Conservation (phyloP, 2,113 vertebrate species). For the Capra hircus region DNA sequence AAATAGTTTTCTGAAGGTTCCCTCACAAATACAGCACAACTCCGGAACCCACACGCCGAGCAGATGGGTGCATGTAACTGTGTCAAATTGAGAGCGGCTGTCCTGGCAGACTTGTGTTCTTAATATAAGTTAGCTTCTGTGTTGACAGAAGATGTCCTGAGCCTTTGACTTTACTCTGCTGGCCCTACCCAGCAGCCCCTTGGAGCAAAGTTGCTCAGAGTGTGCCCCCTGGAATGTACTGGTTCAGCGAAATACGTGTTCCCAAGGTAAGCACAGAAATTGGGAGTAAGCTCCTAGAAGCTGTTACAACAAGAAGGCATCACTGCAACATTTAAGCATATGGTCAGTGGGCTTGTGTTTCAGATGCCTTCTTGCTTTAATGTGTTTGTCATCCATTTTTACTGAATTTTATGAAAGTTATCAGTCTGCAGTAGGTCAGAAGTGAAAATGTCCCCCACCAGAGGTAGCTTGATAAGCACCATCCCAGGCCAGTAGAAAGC, state of each 20-base stretch:
- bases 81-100: not conserved
- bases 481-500: not conserved
- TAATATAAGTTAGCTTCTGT: not conserved
- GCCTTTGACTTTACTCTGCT: not conserved
- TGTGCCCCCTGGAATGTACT: not conserved
- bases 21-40: not conserved
- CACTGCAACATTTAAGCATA: not conserved
- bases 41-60: not conserved
- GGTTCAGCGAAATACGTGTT: not conserved
- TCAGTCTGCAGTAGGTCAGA: not conserved
- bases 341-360: not conserved
- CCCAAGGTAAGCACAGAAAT: not conserved
- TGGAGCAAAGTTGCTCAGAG: not conserved
- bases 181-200: not conserved
- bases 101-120: not conserved
- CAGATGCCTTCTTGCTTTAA: not conserved
- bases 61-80: not conserved
- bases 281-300: not conserved
- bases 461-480: not conserved
- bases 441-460: not conserved
- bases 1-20: not conserved
- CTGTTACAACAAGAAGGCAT: not conserved
- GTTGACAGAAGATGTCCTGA: not conserved
- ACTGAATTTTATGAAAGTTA: not conserved
- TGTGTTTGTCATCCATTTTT: not conserved